Conservation (phyloP, 2,888 invertebrate genomes). For the Mythimna pallens region DNA sequence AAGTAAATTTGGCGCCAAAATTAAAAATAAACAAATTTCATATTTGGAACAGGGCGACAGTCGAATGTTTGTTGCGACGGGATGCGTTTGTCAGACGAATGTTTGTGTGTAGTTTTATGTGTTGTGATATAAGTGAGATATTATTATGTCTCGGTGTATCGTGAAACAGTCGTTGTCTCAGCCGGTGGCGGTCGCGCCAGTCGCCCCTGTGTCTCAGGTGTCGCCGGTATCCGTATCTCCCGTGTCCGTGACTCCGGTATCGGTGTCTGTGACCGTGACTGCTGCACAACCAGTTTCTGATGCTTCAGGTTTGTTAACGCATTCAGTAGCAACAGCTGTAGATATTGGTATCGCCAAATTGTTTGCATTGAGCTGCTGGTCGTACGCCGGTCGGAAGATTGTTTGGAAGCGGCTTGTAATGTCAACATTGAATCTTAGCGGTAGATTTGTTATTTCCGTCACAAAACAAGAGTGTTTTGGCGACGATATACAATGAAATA, state of each 20-base stretch:
- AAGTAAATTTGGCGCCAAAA: slow-evolving; percentile 86
- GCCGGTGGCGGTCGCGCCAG: slow-evolving; percentile 73
- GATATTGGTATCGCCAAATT: slow-evolving; percentile 10
- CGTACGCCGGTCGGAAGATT: slow-evolving; percentile 23
- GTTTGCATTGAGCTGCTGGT: slow-evolving; percentile 18
- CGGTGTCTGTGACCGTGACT: slow-evolving; percentile 67
- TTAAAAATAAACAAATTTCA: slow-evolving; percentile 90
- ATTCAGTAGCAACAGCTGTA: slow-evolving; percentile 16
- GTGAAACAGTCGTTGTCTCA: slow-evolving; percentile 86
- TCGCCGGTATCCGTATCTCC: slow-evolving; percentile 69
- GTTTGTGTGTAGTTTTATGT: slow-evolving; percentile 68
- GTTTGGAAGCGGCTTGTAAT: slow-evolving; percentile 39
- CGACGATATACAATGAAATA: slow-evolving; percentile 44
- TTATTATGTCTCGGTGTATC: slow-evolving; percentile 86
- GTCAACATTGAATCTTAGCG: slow-evolving; percentile 62
- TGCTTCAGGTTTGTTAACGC: slow-evolving; percentile 74
- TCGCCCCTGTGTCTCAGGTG: slow-evolving; percentile 65
- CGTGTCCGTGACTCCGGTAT: slow-evolving; percentile 70
- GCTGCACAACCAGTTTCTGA: slow-evolving; percentile 71
- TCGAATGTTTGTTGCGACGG: slow-evolving; percentile 86
- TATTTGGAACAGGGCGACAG: slow-evolving; percentile 88
- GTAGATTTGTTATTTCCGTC: slow-evolving; percentile 46
- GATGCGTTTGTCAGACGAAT: slow-evolving; percentile 79
- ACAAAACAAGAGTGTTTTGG: slow-evolving; percentile 53
- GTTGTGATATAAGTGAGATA: slow-evolving; percentile 68